Evolutionary conservation across 1,140 invertebrate genomes (phyloP), one percentile per base, ranked within the genome.

Genomic region (Drosophila melanica): DNA sequence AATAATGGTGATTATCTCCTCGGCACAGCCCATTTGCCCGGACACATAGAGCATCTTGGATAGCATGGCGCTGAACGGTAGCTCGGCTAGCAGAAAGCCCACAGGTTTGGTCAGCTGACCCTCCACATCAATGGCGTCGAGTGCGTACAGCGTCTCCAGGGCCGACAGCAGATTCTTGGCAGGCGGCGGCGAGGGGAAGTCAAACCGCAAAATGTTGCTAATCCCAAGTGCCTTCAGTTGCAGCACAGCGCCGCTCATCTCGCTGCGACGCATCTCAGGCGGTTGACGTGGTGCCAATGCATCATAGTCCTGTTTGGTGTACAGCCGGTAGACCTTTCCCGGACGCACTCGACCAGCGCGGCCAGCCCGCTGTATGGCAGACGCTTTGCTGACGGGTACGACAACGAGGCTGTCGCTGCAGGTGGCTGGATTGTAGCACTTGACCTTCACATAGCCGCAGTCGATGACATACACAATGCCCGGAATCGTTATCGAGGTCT

Each of bases 181-280:
- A 0, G 98, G 98, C 0, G 98, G 98, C 0, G 97, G 95, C 1
- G 95, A 96, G 1, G 96, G 96, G 90, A 98, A 97, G 81, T 96
- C 95, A 86, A 98, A 98, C 75, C 96, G 78, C 8, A 97, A 87
- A 30, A 97, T 94, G 91, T 99, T 99, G 64, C 97, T 95, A 55
- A 99, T 98, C 0, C 98, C 98, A 0, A 99, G 92, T 4, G 98
- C 98, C 93, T 99, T 99, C 8, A 99, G 90, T 91, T 98, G 98
- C 2, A 99, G 92, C 45, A 99, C 94, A 3, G 97, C 95, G 2
- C 95, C 94, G 8, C 97, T 95, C 50, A 99, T 92, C 90, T 98
- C 97, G 50, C 95, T 96, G 23, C 99, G 92, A 76, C 97, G 96
- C 94, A 99, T 98, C 93, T 99, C 98, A 0, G 98, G 98, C 4